Evolutionary conservation across 2,888 invertebrate species (phyloP), one percentile per base, ranked within the genome.

Genomic region (Ichneumon xanthorius): DNA sequence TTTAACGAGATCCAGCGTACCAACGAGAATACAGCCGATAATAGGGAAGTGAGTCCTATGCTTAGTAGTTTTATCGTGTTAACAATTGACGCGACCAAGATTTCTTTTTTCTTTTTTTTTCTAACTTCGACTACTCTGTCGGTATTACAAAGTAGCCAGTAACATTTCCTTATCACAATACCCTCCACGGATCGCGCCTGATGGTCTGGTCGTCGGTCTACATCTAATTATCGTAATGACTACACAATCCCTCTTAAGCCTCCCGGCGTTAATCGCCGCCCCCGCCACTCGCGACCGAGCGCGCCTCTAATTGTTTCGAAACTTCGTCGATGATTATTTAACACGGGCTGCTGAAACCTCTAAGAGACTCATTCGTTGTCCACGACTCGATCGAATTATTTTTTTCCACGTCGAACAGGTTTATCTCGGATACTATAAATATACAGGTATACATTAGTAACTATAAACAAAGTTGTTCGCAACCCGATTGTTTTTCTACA

Each of bases 321-420:
- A 61, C 22, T 14, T 4, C 26, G 26, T 61, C 61, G 61, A 61
- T 61, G 61, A 22, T 67, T 19, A 50, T n/a, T 53, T 26, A 58
- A 55, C 5, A 19, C 63, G 63, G 50, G 70, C 65, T 72, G 14
- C 53, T 4, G 53, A 58, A 33, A 72, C 58, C 61, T 50, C 71
- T 75, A 9, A 50, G 67, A 84, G 58, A 72, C 61, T 81, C 81
- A 45, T 78, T 85, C 85, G 85, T 85, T 85, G 84, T 85, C 37
- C 75, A 70, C 73, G 65, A 75, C 70, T 82, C 81, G 68, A 78
- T 80, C 77, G 63, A 82, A 55, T 81, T 45, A 19, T n/a, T 45
- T 68, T 63, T 37, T 9, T 73, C 72, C 48, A 55, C 63, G 68
- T 73, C 55, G 77, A 80, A 84, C 71, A 33, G 58, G 30, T 30